Evolutionary conservation across 1,140 invertebrate species (phyloP).

Genomic region (Megalopta genalis): DNA sequence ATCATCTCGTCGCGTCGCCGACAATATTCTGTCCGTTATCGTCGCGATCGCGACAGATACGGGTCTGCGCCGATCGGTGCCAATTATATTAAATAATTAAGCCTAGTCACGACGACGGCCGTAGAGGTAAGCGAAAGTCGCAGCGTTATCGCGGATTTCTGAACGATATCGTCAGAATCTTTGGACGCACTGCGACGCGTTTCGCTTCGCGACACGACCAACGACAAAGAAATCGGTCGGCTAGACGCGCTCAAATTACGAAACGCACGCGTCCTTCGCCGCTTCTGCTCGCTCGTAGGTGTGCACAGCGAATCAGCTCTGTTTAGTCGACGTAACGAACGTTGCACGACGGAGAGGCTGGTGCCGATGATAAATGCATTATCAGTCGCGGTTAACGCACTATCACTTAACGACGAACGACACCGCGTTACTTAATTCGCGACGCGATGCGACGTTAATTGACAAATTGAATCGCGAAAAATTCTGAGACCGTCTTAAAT

Average conservation of each 20-base stretch:
- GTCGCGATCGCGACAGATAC: slow-evolving; percentile 45
- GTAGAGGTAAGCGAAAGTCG: background rate
- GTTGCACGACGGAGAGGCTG: background rate
- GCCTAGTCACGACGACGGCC: background rate
- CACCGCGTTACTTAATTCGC: background rate
- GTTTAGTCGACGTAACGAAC: slow-evolving; percentile 1
- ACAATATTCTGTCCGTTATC: slow-evolving; percentile 44
- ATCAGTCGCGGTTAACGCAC: background rate
- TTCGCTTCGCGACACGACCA: slow-evolving; percentile 42
- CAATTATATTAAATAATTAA: slow-evolving; percentile 51
- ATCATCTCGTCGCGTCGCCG: background rate
- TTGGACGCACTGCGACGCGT: slow-evolving; percentile 29
- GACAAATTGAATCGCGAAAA: background rate
- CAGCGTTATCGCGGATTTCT: slow-evolving; percentile 25
- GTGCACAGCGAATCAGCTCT: background rate
- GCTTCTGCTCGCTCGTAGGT: slow-evolving; percentile 15
- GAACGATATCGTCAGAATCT: slow-evolving; percentile 26
- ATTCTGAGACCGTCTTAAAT: too few relatives aligned
- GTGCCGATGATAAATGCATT: background rate
- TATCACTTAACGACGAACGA: background rate
- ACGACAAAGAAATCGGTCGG: slow-evolving; percentile 45
- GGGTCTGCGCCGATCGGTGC: slow-evolving; percentile 4
- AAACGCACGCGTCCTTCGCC: slow-evolving; percentile 33
- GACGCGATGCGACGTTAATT: too few relatives aligned
- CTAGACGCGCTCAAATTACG: slow-evolving; percentile 33